A percentile compares a stretch with the other conserved stretches of the same genome.
phyloP scores from a whole-genome alignment of 1,140 invertebrate species.

The Protaetia brevitarsis region DNA sequence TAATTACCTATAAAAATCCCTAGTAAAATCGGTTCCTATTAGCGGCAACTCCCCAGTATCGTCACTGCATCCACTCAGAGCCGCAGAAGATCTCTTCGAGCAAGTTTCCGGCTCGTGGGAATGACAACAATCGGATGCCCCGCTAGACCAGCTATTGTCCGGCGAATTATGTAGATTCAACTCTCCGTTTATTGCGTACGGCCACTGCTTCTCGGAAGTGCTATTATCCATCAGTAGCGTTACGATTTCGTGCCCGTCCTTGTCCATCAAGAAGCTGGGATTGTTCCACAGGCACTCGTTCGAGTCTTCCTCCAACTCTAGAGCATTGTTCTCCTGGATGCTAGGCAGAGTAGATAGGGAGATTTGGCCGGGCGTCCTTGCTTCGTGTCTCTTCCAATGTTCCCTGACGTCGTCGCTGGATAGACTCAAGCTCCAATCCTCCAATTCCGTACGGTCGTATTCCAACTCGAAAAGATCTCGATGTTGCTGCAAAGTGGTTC shows the following conservation, averaged over 20 bases:
- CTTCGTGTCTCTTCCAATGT: slow-evolving; percentile 35
- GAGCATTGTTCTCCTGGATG: slow-evolving; percentile 67
- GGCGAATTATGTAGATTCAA: slow-evolving; percentile 53
- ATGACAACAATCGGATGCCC: slow-evolving; percentile 52
- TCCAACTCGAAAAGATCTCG: slow-evolving; percentile 66
- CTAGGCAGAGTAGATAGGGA: slow-evolving; percentile 63
- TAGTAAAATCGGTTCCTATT: slow-evolving; percentile 72
- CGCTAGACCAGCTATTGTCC: slow-evolving; percentile 63
- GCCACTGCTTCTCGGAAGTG: slow-evolving; percentile 52
- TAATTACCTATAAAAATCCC: slow-evolving; percentile 62
- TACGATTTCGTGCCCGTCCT: slow-evolving; percentile 53
- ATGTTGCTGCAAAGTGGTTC: slow-evolving; percentile 62
- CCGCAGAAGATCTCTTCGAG: slow-evolving; percentile 66
- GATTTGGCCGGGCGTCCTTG: slow-evolving; percentile 55
- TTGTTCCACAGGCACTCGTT: slow-evolving; percentile 72
- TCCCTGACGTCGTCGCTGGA: slow-evolving; percentile 63
- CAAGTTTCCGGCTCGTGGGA: slow-evolving; percentile 49
- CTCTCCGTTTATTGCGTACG: slow-evolving; percentile 41
- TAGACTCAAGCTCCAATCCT: slow-evolving; percentile 74
- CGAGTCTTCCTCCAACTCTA: slow-evolving; percentile 70
- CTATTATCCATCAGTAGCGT: slow-evolving; percentile 47
- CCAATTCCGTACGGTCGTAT: slow-evolving; percentile 71
- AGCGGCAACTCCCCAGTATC: slow-evolving; percentile 61
- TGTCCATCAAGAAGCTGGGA: slow-evolving; percentile 58
- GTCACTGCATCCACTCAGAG: slow-evolving; percentile 61